A percentile compares a stretch with the other conserved stretches of the same genome.
Evolutionary conservation across 2,888 invertebrate species (phyloP).

Genomic region (Pocota personata): DNA sequence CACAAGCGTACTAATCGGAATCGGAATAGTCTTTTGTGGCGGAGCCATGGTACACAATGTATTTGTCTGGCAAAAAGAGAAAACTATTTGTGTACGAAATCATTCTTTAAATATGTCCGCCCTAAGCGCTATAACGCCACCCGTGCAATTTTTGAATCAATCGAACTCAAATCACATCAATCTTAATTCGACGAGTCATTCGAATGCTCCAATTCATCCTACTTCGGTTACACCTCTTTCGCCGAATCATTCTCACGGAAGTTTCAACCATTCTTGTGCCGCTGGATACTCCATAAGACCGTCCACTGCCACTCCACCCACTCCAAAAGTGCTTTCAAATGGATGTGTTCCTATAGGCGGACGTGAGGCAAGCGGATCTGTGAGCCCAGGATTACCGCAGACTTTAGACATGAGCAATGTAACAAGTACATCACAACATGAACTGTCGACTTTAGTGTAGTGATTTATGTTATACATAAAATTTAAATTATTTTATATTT

Average conservation of each 20-base stretch:
- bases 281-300: slow-evolving; percentile 79
- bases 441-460: slow-evolving; percentile 88
- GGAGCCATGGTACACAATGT: slow-evolving; percentile 97
- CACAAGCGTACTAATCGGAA: slow-evolving; percentile 94
- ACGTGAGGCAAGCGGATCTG: slow-evolving; percentile 84
- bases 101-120: slow-evolving; percentile 67
- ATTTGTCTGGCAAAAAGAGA: slow-evolving; percentile 96
- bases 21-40: slow-evolving; percentile 95
- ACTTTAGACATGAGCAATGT: slow-evolving; percentile 86
- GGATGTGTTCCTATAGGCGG: slow-evolving; percentile 74
- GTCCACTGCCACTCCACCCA: slow-evolving; percentile 82
- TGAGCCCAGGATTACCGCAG: slow-evolving; percentile 86
- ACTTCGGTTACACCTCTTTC: slow-evolving; percentile 82
- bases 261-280: slow-evolving; percentile 81
- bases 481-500: slow-evolving; percentile 33
- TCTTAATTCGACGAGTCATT: slow-evolving; percentile 73
- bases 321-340: slow-evolving; percentile 79
- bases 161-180: slow-evolving; percentile 61
- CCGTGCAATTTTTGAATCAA: slow-evolving; percentile 62
- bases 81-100: slow-evolving; percentile 90
- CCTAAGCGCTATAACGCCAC: slow-evolving; percentile 64
- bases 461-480: slow-evolving; percentile 10
- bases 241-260: slow-evolving; percentile 82
- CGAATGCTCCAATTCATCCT: slow-evolving; percentile 77
- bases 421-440: slow-evolving; percentile 87